Percentiles rank a stretch among this genome's conserved stretches.
phyloP scores from a whole-genome alignment of 2,113 vertebrate genomes.

The Cryptotis parvus region DNA sequence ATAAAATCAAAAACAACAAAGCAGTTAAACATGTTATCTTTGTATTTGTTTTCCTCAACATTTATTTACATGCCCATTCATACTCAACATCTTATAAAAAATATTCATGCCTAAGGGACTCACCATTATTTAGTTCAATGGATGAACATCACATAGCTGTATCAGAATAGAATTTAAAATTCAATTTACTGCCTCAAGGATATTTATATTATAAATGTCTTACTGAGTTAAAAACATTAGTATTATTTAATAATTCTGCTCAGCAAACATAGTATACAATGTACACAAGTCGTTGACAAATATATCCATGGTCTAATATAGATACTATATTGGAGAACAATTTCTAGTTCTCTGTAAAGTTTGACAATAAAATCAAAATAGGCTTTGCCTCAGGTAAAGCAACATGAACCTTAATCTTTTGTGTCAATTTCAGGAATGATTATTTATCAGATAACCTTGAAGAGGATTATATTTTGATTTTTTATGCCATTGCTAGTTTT shows the following conservation, averaged over 20 bases:
- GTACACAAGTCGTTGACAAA: constrained; percentile 70
- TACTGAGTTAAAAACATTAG: constrained; percentile 7
- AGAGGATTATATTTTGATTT: constrained; percentile 63
- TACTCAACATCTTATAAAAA: neutral
- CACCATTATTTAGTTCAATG: neutral
- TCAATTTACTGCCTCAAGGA: neutral
- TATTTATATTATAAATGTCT: constrained; percentile 4
- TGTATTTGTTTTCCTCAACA: neutral
- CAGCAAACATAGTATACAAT: constrained; percentile 36
- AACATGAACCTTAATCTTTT: constrained; percentile 67
- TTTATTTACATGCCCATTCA: neutral
- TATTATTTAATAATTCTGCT: constrained; percentile 76
- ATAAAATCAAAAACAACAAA: too few relatives aligned
- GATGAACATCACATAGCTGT: neutral
- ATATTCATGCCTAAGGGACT: neutral
- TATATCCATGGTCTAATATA: constrained; percentile 38
- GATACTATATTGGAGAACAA: constrained; percentile 24
- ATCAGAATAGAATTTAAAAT: constrained; percentile 21
- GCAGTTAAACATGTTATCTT: neutral
- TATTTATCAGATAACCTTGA: constrained; percentile 73
- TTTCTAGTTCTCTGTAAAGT: constrained; percentile 61
- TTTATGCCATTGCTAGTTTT: constrained; percentile 13
- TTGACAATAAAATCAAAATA: constrained; percentile 65
- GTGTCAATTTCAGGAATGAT: constrained; percentile 70
- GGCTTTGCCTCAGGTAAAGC: constrained; percentile 70